Conservation (phyloP, 1,140 invertebrate genomes). For the Theocolax elegans region DNA sequence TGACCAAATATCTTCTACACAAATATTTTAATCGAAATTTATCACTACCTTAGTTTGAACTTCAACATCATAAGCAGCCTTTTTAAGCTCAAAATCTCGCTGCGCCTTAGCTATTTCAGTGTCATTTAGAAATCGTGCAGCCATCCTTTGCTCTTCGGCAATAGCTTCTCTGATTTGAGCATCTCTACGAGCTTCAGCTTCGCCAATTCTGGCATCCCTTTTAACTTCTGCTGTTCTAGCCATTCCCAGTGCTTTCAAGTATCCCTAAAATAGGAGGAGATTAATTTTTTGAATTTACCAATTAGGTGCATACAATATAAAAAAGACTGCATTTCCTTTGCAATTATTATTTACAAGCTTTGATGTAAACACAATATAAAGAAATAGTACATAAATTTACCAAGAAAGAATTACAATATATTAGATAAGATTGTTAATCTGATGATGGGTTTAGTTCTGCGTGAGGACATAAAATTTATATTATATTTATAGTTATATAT, state of each 20-base stretch:
- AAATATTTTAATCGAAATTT: neutral
- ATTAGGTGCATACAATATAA: neutral
- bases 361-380: neutral
- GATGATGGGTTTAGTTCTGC: too few species aligned
- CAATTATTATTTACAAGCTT: conserved; percentile 11
- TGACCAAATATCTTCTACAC: too few species aligned
- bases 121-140: conserved; percentile 89
- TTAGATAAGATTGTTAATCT: too few species aligned
- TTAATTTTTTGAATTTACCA: conserved; percentile 26
- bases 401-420: too few species aligned
- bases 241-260: conserved; percentile 94
- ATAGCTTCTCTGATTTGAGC: conserved; percentile 93
- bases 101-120: conserved; percentile 97
- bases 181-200: conserved; percentile 91
- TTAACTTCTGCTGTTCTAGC: conserved; percentile 97
- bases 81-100: conserved; percentile 96
- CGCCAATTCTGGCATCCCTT: conserved; percentile 94
- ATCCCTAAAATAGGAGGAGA: conserved; percentile 77
- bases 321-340: neutral
- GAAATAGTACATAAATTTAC: too few species aligned
- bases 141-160: conserved; percentile 96
- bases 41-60: conserved; percentile 88
- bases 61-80: conserved; percentile 96
- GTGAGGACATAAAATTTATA: conserved; percentile 7
- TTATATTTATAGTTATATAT: too few species aligned